Evolutionary conservation across 1,140 invertebrate species (phyloP).

Genomic region (Tetragonula clypearis): DNA sequence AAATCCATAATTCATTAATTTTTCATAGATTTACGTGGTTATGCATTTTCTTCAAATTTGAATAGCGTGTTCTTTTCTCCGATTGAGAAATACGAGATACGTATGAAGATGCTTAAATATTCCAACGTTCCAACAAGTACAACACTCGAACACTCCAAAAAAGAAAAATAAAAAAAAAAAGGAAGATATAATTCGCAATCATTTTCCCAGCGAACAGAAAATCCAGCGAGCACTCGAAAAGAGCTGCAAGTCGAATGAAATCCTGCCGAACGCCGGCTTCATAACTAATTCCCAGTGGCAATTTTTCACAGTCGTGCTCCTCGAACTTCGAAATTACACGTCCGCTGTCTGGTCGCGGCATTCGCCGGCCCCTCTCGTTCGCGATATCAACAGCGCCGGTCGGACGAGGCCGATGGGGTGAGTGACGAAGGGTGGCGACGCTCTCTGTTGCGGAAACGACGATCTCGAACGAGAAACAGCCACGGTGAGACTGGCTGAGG

Average conservation of each 20-base stretch:
- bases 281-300: constrained; percentile 44
- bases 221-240: neutral
- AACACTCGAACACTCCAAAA: neutral
- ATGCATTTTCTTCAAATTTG: no score
- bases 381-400: constrained; percentile 4
- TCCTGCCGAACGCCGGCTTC: constrained; percentile 14
- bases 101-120: neutral
- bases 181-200: neutral
- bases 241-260: constrained; percentile 3
- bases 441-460: constrained; percentile 34
- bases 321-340: constrained; percentile 52
- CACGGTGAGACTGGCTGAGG: neutral
- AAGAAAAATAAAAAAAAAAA: neutral
- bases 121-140: neutral
- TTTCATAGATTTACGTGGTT: no score
- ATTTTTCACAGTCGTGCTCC: constrained; percentile 51
- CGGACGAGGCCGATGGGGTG: neutral
- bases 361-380: constrained; percentile 9
- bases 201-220: constrained; percentile 4
- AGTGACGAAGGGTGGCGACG: constrained; percentile 10
- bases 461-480: constrained; percentile 49
- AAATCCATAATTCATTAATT: no score
- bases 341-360: constrained; percentile 47
- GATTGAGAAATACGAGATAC: neutral
- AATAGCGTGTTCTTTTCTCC: neutral